Evolutionary conservation across 2,113 vertebrate species (phyloP).

Genomic region (Fulica atra): DNA sequence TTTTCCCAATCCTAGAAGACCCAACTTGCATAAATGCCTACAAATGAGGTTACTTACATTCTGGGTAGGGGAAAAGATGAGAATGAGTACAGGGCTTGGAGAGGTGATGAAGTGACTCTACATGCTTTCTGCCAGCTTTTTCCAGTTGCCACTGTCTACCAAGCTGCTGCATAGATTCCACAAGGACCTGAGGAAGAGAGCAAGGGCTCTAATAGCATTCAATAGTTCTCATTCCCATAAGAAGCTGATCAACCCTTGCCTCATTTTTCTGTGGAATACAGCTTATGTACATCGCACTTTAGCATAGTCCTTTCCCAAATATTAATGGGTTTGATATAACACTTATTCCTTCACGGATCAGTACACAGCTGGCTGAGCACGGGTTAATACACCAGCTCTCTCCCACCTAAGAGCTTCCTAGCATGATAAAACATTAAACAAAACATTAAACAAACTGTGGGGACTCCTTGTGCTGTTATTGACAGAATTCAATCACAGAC

Average conservation of each 20-base stretch:
- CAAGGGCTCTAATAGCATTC: background rate
- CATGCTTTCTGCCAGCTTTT: background rate
- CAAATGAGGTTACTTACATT: background rate
- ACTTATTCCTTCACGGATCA: background rate
- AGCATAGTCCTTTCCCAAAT: background rate
- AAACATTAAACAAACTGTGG: background rate
- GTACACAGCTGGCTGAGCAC: background rate
- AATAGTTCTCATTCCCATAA: background rate
- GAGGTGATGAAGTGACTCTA: background rate
- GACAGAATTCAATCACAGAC: background rate
- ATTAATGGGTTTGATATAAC: background rate
- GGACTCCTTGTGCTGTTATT: background rate
- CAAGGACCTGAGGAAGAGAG: background rate
- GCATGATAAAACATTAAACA: background rate
- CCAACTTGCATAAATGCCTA: background rate
- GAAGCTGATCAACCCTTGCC: background rate
- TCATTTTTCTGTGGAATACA: background rate
- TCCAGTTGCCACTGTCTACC: background rate
- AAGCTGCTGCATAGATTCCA: background rate
- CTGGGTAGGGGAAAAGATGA: background rate
- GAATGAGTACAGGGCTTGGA: background rate
- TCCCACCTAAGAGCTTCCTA: background rate
- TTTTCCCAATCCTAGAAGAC: background rate
- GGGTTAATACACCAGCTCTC: background rate
- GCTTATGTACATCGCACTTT: background rate